phyloP scores from a whole-genome alignment of 1,140 invertebrate genomes.

The Drosophila lini region DNA sequence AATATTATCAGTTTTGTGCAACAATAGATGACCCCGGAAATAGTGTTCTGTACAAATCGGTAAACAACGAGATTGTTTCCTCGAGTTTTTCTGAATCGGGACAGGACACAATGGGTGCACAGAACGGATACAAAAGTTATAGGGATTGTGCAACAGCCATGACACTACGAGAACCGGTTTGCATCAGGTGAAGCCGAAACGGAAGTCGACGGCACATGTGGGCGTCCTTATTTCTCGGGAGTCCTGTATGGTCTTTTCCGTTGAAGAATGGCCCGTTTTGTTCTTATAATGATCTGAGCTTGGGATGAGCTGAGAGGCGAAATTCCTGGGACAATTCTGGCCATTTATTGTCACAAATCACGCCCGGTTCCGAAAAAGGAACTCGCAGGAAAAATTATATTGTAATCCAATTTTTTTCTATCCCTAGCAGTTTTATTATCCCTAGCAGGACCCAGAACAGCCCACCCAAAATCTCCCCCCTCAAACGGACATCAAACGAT shows the following conservation, averaged over 20 bases:
- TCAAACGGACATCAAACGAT: slow-evolving; percentile 14
- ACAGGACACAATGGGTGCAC: slow-evolving; percentile 48
- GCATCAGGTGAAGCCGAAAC: slow-evolving; percentile 72
- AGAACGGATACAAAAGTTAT: slow-evolving; percentile 42
- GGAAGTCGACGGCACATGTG: slow-evolving; percentile 64
- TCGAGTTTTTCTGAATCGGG: slow-evolving; percentile 58
- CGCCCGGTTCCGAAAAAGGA: slow-evolving; percentile 19
- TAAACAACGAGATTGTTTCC: slow-evolving; percentile 56
- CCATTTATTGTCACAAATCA: slow-evolving; percentile 50
- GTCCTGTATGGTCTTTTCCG: slow-evolving; percentile 4
- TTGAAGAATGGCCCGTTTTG: slow-evolving; percentile 21
- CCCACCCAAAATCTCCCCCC: background rate
- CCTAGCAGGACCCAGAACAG: slow-evolving; percentile 4
- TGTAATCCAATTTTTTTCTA: slow-evolving; percentile 15
- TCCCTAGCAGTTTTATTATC: slow-evolving; percentile 27
- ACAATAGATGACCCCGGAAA: slow-evolving; percentile 52
- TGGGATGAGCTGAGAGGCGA: slow-evolving; percentile 36
- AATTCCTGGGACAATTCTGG: slow-evolving; percentile 31
- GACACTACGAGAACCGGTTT: slow-evolving; percentile 47
- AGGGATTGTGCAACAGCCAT: slow-evolving; percentile 58
- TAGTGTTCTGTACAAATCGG: slow-evolving; percentile 51
- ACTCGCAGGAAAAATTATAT: slow-evolving; percentile 10
- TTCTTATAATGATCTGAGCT: slow-evolving; percentile 42
- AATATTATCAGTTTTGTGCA: slow-evolving; percentile 40
- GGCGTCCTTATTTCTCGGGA: slow-evolving; percentile 21